Evolutionary conservation across 2,797 vertebrate genomes (phyloP).

Genomic region (Perodicticus potto): DNA sequence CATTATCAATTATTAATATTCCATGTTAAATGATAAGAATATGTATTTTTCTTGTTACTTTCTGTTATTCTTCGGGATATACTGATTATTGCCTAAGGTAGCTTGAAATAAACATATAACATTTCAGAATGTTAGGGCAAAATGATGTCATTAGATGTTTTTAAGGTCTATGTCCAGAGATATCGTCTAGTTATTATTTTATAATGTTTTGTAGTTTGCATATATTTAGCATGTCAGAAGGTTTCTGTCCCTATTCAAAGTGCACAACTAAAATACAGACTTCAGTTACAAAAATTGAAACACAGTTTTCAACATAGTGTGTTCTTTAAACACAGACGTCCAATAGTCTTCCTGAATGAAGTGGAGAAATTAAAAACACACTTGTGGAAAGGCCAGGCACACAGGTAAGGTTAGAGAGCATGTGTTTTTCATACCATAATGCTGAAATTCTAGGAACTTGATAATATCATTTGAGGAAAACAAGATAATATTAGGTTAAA

Average conservation of each 20-base stretch:
- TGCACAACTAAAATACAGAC: neutral
- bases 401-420: neutral
- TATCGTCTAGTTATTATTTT: neutral
- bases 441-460: neutral
- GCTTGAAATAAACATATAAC: neutral
- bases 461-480: neutral
- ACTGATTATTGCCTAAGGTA: neutral
- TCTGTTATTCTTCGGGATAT: neutral
- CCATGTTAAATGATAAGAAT: neutral
- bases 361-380: neutral
- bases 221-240: neutral
- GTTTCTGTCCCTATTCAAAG: neutral
- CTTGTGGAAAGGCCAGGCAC: neutral
- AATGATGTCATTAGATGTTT: constrained; percentile 32
- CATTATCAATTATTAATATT: neutral
- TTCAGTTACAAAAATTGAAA: neutral
- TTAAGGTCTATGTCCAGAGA: neutral
- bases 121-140: constrained; percentile 35
- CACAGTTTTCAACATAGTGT: neutral
- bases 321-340: neutral
- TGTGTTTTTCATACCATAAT: neutral
- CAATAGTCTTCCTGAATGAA: neutral
- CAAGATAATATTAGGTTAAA: neutral
- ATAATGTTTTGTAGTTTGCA: neutral
- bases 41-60: neutral